Evolutionary conservation across 2,888 invertebrate genomes (phyloP).

Genomic region (Myathropa florea): DNA sequence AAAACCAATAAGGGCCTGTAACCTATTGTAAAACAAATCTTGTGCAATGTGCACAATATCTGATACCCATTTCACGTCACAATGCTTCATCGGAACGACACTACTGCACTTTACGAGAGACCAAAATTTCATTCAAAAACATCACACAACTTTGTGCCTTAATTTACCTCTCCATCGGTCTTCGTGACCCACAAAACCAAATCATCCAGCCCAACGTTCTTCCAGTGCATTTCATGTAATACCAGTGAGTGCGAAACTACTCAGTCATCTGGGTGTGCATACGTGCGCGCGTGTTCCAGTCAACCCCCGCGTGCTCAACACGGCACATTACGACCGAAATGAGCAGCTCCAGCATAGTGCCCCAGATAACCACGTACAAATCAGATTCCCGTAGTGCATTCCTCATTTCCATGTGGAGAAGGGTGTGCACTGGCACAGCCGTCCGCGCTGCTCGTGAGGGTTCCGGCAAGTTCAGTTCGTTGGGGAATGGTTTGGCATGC

Average conservation of each 20-base stretch:
- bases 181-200: not conserved
- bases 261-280: not conserved
- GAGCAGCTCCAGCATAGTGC: not conserved
- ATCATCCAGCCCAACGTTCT: not conserved
- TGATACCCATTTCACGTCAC: no score
- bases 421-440: not conserved
- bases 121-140: not conserved
- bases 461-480: no score
- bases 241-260: constrained; percentile 25
- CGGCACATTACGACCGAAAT: not conserved
- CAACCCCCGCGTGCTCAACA: not conserved
- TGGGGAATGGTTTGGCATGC: not conserved
- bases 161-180: not conserved
- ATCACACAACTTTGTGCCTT: not conserved
- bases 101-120: not conserved
- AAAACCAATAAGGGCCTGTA: no score
- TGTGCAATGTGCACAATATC: no score
- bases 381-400: not conserved
- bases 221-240: not conserved
- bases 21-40: no score
- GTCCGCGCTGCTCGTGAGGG: no score
- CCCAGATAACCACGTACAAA: not conserved
- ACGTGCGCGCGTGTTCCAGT: not conserved
- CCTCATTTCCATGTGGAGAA: not conserved
- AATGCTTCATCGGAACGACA: not conserved